Base-by-base conservation (phyloP, 2,797 vertebrate species). In the Ceryle rudis region DNA sequence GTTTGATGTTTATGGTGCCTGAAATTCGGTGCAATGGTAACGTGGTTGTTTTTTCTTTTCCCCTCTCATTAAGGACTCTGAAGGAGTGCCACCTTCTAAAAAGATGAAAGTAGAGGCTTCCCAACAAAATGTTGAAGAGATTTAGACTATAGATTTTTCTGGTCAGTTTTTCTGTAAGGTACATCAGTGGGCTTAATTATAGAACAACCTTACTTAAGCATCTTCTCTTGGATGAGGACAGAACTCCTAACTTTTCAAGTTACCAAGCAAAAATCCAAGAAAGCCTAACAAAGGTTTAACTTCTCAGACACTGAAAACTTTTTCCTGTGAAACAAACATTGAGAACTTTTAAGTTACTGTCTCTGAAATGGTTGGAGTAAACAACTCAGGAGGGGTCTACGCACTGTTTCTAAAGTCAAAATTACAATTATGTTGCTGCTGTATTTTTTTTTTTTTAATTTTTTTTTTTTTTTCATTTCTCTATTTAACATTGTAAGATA, bases 361-460 rank as follows among this genome's bases (percentile, higher is more conserved):
- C 97, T 98, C 97, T 95, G 98, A 97, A 97, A 97, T 97, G 98
- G 98, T 93, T 98, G 97, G 97, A 98, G 97, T 95, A 66, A 95
- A 96, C 98, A 97, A 98, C 98, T 99, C 99, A 98, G 99, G 99
- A 99, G 99, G 97, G 98, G 99, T 99, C 98, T 98, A 99, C 98
- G 98, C 99, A 99, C 99, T 99, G 99, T 99, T 99, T 99, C 97
- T 98, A 98, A 98, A 98, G 98, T 99, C 99, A 98, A 98, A 98
- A 98, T 98, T 98, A 98, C 98, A 98, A 98, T 98, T 98, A 98
- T 98, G 98, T 99, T 99, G 99, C 99, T 99, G 99, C 99, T 99
- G 99, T 99, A 94, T 97, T 92, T 93, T 60, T 25, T 93, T 94
- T 90, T 95, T 97, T 93, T 90, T 31, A 10, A 41, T 13, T 93